These are phyloP conservation scores for Leucopsar rothschildi DNA, from an alignment of 2,113 vertebrate genomes.

Conservation along the genomic window DNA sequence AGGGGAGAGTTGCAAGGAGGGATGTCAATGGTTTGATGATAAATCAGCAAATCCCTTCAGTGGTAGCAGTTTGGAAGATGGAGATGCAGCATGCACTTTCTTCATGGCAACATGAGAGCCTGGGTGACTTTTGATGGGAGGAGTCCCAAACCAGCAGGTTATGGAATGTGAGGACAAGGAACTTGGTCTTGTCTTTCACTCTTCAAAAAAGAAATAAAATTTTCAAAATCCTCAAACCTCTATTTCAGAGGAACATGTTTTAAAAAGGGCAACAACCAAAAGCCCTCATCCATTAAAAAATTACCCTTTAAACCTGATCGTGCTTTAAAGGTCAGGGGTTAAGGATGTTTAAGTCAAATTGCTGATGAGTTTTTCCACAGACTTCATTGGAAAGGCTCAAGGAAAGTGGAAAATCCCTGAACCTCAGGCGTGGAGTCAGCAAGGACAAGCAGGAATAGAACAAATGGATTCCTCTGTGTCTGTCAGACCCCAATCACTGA, in stretches of 20 bases:
- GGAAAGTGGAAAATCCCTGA: not conserved
- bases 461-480: not conserved
- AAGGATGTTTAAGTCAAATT: not conserved
- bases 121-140: not conserved
- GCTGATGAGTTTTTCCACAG: not conserved
- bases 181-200: not conserved
- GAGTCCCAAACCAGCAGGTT: not conserved
- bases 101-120: not conserved
- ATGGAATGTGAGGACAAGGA: not conserved
- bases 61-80: not conserved
- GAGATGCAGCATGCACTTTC: not conserved
- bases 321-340: not conserved
- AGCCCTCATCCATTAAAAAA: not conserved
- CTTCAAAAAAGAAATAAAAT: not conserved
- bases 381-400: not conserved
- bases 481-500: not conserved
- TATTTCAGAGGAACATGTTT: not conserved
- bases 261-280: not conserved
- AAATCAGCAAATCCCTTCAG: not conserved
- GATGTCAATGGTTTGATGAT: not conserved
- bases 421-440: not conserved
- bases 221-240: not conserved
- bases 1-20: not conserved
- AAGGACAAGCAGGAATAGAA: not conserved
- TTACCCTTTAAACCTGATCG: not conserved